These are phyloP conservation scores for Eupithecia dodoneata DNA, from an alignment of 2,888 invertebrate species.

Conservation along the genomic window DNA sequence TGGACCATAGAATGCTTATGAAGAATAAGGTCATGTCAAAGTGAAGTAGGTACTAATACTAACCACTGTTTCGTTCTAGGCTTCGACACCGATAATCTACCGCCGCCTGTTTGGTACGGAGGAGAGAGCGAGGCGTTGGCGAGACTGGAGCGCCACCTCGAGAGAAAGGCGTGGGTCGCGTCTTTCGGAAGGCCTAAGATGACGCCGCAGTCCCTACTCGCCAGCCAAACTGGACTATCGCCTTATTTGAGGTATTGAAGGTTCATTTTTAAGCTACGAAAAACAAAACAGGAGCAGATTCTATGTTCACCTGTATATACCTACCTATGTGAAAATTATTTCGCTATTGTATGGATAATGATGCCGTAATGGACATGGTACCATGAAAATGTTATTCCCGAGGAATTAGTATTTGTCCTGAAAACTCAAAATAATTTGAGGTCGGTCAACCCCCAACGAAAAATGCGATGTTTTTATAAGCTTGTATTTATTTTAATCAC, in stretches of 20 bases:
- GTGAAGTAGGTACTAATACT: neutral
- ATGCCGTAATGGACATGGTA: too few relatives aligned
- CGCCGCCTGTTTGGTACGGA: slow-evolving; percentile 90
- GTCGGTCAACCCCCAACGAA: neutral
- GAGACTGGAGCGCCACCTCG: slow-evolving; percentile 90
- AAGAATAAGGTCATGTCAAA: neutral
- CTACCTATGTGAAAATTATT: too few relatives aligned
- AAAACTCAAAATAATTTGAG: too few relatives aligned
- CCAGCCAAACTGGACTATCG: slow-evolving; percentile 92
- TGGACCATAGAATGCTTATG: neutral
- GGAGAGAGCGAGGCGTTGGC: slow-evolving; percentile 90
- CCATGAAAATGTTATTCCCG: too few relatives aligned
- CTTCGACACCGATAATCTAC: slow-evolving; percentile 89
- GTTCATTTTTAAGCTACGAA: neutral
- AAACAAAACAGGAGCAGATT: too few relatives aligned
- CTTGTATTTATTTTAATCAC: neutral
- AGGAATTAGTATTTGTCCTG: too few relatives aligned
- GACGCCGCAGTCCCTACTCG: slow-evolving; percentile 93
- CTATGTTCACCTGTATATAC: too few relatives aligned
- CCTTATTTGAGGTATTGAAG: slow-evolving; percentile 87
- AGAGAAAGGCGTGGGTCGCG: slow-evolving; percentile 95
- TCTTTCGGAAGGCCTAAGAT: slow-evolving; percentile 94
- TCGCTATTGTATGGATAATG: too few relatives aligned
- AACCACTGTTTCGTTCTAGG: slow-evolving; percentile 71
- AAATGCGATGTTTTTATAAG: neutral